Base-by-base conservation (phyloP, 2,888 invertebrate genomes). In the Ptychoptera albimana region DNA sequence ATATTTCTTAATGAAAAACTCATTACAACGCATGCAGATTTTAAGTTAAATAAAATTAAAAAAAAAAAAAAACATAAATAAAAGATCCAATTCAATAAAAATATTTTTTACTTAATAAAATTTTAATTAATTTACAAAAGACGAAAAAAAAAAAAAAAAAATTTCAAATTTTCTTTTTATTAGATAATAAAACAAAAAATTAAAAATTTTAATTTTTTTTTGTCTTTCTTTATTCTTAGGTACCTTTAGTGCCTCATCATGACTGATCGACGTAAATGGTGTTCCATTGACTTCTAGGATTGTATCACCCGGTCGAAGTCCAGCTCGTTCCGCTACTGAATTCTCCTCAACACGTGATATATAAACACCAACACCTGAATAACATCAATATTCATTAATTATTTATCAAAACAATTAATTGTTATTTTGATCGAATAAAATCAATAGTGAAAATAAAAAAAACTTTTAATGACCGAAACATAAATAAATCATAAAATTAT, bases 211-310 rank as follows among this genome's bases (percentile, higher is more conserved):
- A 39, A 39, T 8, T 39, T 16, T 16, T 8, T 39, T 16, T 16
- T 4, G 1, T 40, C 23, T 40, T n/a, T 15, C 7, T 23, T 30
- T 10, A 6, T 8, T 29, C 7, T 15, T 40, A 12, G 29, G 29
- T 72, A 89, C 86, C 77, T 86, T 87, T 52, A 92, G 78, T 49
- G 92, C 92, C 64, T 92, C 91, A 62, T 87, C 84, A 67, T 92
- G 92, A 51, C 84, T 83, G 61, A 92, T 87, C 58, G 85, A 87
- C 45, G 85, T 84, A 68, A 92, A 92, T 51, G 89, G 91, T 49
- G 85, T 86, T 49, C 91, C 92, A 68, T 93, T 93, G 53, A 92
- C 92, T 68, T 91, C 89, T 57, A 93, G 73, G 61, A 93, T 92
- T 63, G 92, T 88, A 72, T 93, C 92, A 51, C 93, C 93, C 51